phyloP scores from a whole-genome alignment of 2,113 vertebrate genomes.

The Pogona vitticeps region DNA sequence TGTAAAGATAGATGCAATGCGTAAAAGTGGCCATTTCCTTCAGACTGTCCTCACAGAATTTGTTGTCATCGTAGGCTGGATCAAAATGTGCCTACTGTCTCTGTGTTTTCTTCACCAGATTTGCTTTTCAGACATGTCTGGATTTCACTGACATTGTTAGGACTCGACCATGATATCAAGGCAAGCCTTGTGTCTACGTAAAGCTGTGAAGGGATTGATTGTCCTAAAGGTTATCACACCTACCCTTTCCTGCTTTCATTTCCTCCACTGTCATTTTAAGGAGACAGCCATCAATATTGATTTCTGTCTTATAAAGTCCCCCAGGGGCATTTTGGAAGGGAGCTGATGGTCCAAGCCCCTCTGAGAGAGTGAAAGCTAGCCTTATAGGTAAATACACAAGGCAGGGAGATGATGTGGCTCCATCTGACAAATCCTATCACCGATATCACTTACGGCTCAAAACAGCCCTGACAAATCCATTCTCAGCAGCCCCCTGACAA shows the following conservation, averaged over 20 bases:
- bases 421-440: conserved; percentile 30
- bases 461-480: conserved; percentile 4
- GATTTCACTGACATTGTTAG: not conserved
- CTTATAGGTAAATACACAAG: not conserved
- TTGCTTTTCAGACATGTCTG: not conserved
- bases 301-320: not conserved
- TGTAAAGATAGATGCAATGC: too few relatives aligned
- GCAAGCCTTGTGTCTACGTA: not conserved
- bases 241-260: conserved; percentile 11
- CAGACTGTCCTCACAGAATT: not conserved
- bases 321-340: not conserved
- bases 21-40: not conserved
- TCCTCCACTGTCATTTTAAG: not conserved
- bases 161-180: not conserved
- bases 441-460: not conserved
- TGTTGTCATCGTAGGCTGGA: too few relatives aligned
- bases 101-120: too few relatives aligned
- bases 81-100: too few relatives aligned
- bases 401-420: not conserved
- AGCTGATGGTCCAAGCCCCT: not conserved
- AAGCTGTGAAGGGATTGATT: not conserved
- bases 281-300: not conserved
- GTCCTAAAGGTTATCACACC: not conserved
- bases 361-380: not conserved
- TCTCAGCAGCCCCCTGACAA: not conserved